Conservation (phyloP, 2,888 invertebrate genomes). For the Chrysolina haemoptera region DNA sequence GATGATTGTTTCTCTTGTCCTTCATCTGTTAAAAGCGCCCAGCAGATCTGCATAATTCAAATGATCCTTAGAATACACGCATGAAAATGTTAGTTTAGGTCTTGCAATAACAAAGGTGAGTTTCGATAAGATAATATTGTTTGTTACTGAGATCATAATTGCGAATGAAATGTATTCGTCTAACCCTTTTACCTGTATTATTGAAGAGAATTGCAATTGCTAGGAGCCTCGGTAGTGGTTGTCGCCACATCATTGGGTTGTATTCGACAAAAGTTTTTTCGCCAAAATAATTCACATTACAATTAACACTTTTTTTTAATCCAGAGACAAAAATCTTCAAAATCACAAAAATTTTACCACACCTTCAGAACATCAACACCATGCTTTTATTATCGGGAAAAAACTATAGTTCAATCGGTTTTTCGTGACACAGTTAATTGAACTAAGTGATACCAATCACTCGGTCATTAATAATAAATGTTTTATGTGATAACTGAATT, state of each 20-base stretch:
- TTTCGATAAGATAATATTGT: conserved; percentile 2
- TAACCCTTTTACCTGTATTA: conserved; percentile 52
- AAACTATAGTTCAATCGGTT: conserved; percentile 8
- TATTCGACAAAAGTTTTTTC: conserved; percentile 26
- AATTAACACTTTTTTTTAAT: conserved; percentile 34
- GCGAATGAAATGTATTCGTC: conserved; percentile 33
- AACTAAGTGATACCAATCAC: conserved; percentile 19
- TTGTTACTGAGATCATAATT: conserved; percentile 8
- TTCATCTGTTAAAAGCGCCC: background rate
- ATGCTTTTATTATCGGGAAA: conserved; percentile 15
- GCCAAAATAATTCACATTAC: conserved; percentile 49
- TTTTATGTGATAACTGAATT: conserved; percentile 36
- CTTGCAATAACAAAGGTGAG: conserved; percentile 21
- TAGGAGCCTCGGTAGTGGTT: conserved; percentile 43
- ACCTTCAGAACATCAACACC: conserved; percentile 32
- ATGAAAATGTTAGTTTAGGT: conserved; percentile 30
- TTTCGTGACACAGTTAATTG: conserved; percentile 21
- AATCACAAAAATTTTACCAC: conserved; percentile 33
- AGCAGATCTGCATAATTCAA: conserved; percentile 8
- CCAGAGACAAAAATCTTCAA: conserved; percentile 24
- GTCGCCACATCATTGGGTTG: conserved; percentile 42
- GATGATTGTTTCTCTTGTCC: conserved; percentile 1
- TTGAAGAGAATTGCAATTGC: conserved; percentile 50
- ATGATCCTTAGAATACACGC: conserved; percentile 27
- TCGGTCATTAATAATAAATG: conserved; percentile 24